Evolutionary conservation across 2,797 vertebrate species (phyloP), one percentile per base, ranked within the genome.

Genomic region (Tokudaia tokunoshimensis): DNA sequence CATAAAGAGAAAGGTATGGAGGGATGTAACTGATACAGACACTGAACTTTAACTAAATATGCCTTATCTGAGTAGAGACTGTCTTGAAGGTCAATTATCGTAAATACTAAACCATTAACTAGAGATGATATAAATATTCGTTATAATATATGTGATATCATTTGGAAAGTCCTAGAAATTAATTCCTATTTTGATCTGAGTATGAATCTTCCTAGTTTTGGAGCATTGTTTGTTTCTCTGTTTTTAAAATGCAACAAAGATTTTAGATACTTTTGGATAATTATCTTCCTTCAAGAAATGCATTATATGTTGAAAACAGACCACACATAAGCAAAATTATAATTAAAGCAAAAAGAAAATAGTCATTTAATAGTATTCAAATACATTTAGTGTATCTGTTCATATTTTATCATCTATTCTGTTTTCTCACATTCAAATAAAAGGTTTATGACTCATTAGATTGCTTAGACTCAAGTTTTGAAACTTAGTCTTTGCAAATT

Each of bases 51-150:
- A 41, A 50, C 12, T 72, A 74, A 87, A 57, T 90, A 55, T 90
- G 22, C 37, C 31, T 89, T 70, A 52, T 88, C 29, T 65, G 4
- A 47, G 57, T 92, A 83, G 47, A 41, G 2, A 83, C 88, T 59
- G 20, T 13, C 41, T 94, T 83, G 20, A 92, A 89, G 44, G 41
- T 87, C 55, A 84, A 19, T 74, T 92, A 90, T 92, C 75, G 44
- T 85, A 1, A 86, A 44, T 19, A 12, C 47, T 72, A 91, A 95
- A 94, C 17, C 44, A 91, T 83, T 87, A 90, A 86, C 15, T 78
- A 86, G 89, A 81, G 74, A 75, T 52, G 44, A 22, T 82, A 19
- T 80, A 95, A 95, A 94, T 89, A 91, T 96, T 83, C 94, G 67
- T 78, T 93, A 15, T 31, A 82, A 15, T 44, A 67, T 13, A 29